These are phyloP conservation scores for Pelobates cultripes DNA, from an alignment of 2,797 vertebrate genomes.

Conservation along the genomic window DNA sequence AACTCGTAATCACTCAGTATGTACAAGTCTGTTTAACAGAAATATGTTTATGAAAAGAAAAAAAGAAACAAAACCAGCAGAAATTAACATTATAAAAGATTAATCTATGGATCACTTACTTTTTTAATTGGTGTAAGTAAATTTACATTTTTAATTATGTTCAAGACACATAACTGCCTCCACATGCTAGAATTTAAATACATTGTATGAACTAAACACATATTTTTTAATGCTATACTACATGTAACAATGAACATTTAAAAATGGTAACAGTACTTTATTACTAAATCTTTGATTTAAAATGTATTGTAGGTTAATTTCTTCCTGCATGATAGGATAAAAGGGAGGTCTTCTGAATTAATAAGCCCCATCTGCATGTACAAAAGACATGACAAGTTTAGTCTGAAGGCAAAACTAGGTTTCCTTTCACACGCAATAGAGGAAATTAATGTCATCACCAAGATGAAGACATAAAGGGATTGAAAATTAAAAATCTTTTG, in stretches of 20 bases:
- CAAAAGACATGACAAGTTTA: conserved; percentile 79
- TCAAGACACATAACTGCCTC: conserved; percentile 4
- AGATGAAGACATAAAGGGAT: conserved; percentile 79
- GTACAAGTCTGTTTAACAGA: neutral
- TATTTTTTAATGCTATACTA: neutral
- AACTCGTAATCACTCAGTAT: neutral
- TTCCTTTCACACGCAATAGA: conserved; percentile 76
- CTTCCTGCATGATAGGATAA: neutral
- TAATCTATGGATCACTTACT: conserved; percentile 30
- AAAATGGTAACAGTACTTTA: neutral
- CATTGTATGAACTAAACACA: neutral
- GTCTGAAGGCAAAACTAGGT: conserved; percentile 73
- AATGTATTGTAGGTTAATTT: neutral
- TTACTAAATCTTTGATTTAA: neutral
- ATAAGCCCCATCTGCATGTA: conserved; percentile 77
- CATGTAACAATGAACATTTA: conserved; percentile 1
- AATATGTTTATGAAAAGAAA: conserved; percentile 20
- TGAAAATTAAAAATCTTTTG: conserved; percentile 81
- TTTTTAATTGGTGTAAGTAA: conserved; percentile 37
- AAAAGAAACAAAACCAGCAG: neutral
- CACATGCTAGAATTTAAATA: neutral
- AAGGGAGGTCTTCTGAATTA: conserved; percentile 67
- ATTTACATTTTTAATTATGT: conserved; percentile 44
- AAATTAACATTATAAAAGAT: conserved; percentile 41
- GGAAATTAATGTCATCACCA: conserved; percentile 81